Evolutionary conservation across 2,888 invertebrate genomes (phyloP), one percentile per base, ranked within the genome.

Genomic region (Gastracanthus pulcherrimus): DNA sequence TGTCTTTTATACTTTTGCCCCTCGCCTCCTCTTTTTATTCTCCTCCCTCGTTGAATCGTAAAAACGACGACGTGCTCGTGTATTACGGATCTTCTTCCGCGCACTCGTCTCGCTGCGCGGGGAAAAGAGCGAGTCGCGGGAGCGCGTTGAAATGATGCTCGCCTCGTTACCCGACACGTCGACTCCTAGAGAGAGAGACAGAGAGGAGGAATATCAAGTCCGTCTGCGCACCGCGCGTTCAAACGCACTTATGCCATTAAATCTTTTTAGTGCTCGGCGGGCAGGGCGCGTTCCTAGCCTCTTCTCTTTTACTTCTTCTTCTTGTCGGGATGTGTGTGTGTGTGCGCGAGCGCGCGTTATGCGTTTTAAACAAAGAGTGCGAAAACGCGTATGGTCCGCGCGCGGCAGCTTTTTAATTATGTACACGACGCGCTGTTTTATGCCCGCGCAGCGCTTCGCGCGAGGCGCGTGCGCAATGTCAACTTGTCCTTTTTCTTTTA

Each of bases 101-200:
- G 16, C 64, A 81, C 84, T 84, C 85, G 81, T 81, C 83, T 85
- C 83, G 85, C 84, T 85, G 83, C 82, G 72, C 84, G 19, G n/a
- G 13, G 13, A 13, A 11, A n/a, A 45, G 76, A 79, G 75, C 69
- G 81, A 83, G 72, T 70, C 76, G 81, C 80, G n/a, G n/a, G n/a
- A n/a, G n/a, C n/a, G n/a, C n/a, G n/a, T n/a, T n/a, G n/a, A n/a
- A n/a, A n/a, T n/a, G n/a, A n/a, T n/a, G n/a, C n/a, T n/a, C 80
- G 82, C 77, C 82, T 71, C 80, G 76, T 80, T 45, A 45, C 45
- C 16, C n/a, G 45, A 45, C 45, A 45, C 45, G 45, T 11, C 45
- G n/a, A n/a, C n/a, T n/a, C n/a, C n/a, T n/a, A n/a, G n/a, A n/a
- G n/a, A n/a, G n/a, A n/a, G n/a, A n/a, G n/a, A n/a, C n/a, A n/a